Conservation (phyloP, 2,113 vertebrate genomes). For the Brachirus orientalis region DNA sequence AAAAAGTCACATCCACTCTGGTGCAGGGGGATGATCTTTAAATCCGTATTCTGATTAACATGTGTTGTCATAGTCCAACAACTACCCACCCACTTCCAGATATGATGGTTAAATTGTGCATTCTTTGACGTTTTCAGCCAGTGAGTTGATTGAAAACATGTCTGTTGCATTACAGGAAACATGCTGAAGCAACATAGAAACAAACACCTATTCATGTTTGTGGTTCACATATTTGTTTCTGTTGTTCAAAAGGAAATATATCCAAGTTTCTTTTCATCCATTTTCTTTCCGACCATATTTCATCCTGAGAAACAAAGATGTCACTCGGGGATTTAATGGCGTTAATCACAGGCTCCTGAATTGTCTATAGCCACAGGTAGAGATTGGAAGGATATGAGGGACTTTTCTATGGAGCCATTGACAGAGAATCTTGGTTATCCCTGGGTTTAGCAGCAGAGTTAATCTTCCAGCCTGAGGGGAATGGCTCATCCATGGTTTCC, state of each 20-base stretch:
- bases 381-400: slow-evolving; percentile 61
- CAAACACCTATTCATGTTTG: background rate
- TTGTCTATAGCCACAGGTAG: slow-evolving; percentile 52
- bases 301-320: background rate
- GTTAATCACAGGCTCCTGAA: slow-evolving; percentile 11
- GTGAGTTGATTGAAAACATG: too few species aligned
- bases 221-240: too few species aligned
- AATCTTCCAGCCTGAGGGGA: slow-evolving; percentile 42
- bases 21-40: too few species aligned
- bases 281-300: background rate
- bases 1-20: too few species aligned
- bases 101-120: too few species aligned
- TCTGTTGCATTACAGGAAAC: too few species aligned
- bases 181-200: background rate
- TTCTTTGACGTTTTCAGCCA: too few species aligned
- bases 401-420: slow-evolving; percentile 56
- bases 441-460: slow-evolving; percentile 53
- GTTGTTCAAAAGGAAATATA: too few species aligned
- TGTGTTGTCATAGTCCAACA: too few species aligned
- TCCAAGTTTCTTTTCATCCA: too few species aligned
- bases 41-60: too few species aligned
- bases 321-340: slow-evolving; percentile 12
- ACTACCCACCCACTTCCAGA: too few species aligned
- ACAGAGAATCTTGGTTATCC: slow-evolving; percentile 58
- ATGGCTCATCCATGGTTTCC: slow-evolving; percentile 35